phyloP scores from a whole-genome alignment of 1,140 invertebrate genomes.

The Lutraria rhynchaena region DNA sequence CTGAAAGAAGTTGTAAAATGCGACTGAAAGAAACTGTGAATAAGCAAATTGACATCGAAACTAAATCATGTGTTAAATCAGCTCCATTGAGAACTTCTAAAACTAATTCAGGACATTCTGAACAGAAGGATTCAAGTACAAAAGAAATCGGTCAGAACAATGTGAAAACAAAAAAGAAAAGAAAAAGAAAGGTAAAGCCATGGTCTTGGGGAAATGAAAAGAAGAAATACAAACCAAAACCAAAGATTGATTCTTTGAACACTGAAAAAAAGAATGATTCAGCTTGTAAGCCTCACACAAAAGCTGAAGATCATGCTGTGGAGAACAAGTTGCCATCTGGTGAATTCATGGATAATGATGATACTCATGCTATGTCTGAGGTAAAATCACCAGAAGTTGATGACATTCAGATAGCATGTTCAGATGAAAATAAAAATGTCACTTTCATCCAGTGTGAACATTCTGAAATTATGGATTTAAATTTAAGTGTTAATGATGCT shows the following conservation, averaged over 20 bases:
- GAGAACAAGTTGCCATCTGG: background rate
- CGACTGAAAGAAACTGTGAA: slow-evolving; percentile 18
- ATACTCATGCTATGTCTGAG: background rate
- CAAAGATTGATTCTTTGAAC: slow-evolving; percentile 15
- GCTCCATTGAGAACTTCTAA: background rate
- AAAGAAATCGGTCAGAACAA: background rate
- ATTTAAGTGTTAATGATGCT: background rate
- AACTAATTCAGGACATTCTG: background rate
- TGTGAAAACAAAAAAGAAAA: slow-evolving; percentile 30
- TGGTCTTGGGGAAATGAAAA: slow-evolving; percentile 61
- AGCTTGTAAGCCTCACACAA: background rate
- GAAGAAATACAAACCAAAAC: slow-evolving; percentile 52
- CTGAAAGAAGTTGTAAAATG: slow-evolving; percentile 52
- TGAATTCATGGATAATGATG: slow-evolving; percentile 13
- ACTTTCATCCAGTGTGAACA: background rate
- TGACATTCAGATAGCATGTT: background rate
- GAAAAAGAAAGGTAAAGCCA: slow-evolving; percentile 57
- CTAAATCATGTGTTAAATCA: background rate
- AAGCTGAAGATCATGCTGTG: background rate
- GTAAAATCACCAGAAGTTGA: background rate
- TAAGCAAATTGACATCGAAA: slow-evolving; percentile 7
- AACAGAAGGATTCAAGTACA: background rate
- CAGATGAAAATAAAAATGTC: slow-evolving; percentile 1
- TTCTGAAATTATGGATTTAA: too few species aligned
- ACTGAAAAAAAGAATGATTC: slow-evolving; percentile 12